Evolutionary conservation across 2,888 invertebrate species (phyloP).

Genomic region (Spodoptera littoralis): DNA sequence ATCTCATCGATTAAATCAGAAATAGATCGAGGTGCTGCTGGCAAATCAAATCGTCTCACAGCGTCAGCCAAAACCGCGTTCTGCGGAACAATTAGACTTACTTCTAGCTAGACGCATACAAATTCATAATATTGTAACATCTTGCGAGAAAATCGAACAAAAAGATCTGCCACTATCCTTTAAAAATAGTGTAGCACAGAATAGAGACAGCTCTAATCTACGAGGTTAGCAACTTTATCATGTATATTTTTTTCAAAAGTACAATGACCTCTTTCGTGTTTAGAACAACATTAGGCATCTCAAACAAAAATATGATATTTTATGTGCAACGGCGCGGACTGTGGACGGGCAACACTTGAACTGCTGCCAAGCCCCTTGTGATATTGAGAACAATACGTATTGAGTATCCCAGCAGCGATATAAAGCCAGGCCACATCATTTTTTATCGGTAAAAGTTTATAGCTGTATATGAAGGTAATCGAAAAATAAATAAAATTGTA

Average conservation of each 20-base stretch:
- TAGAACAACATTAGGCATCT: constrained; percentile 26
- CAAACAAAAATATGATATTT: constrained; percentile 44
- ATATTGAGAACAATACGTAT: constrained; percentile 28
- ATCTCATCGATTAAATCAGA: constrained; percentile 28
- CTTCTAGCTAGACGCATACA: too few relatives aligned
- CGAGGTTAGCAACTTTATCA: too few relatives aligned
- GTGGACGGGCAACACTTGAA: constrained; percentile 37
- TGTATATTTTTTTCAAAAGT: constrained; percentile 18
- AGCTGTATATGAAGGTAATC: not conserved
- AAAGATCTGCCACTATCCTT: too few relatives aligned
- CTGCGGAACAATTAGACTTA: not conserved
- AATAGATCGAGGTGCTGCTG: constrained; percentile 46
- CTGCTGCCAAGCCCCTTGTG: constrained; percentile 30
- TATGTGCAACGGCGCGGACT: constrained; percentile 29
- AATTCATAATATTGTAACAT: too few relatives aligned
- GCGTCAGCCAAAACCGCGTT: constrained; percentile 12
- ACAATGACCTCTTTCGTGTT: constrained; percentile 39
- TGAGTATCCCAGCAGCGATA: constrained; percentile 10
- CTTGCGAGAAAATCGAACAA: too few relatives aligned
- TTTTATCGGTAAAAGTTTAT: not conserved
- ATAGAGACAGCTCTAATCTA: not conserved
- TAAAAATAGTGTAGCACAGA: not conserved
- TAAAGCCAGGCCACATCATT: not conserved
- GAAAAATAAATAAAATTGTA: not conserved
- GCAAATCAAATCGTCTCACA: constrained; percentile 17